Percentiles rank a stretch among this genome's conserved stretches.
Conservation (phyloP, 92 coral and sea anemone species). For the Desmophyllum pertusum region DNA sequence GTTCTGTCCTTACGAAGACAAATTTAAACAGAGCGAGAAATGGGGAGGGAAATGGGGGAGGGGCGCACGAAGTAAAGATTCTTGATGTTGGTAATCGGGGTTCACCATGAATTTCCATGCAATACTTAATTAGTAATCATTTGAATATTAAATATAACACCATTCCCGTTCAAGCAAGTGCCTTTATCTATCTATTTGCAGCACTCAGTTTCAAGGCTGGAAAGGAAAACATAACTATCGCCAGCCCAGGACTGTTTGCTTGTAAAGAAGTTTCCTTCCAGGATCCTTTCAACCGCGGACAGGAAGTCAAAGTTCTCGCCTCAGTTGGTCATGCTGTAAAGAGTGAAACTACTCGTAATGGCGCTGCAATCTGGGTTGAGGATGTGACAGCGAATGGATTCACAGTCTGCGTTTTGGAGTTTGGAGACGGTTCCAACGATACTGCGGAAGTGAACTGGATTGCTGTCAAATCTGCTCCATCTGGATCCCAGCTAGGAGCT, state of each 20-base stretch:
- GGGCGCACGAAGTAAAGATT: no score
- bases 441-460: constrained; percentile 7
- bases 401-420: constrained; percentile 16
- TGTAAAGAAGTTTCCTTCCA: constrained; percentile 5
- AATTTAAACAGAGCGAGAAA: no score
- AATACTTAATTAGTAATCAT: no score
- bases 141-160: no score
- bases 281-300: background rate
- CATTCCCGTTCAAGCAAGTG: no score
- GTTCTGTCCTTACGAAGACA: no score
- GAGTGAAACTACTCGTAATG: constrained; percentile 13
- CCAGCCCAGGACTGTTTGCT: constrained; percentile 15
- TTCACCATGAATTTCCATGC: no score
- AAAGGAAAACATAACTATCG: background rate
- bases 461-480: background rate
- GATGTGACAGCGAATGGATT: background rate
- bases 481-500: background rate
- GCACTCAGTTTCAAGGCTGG: background rate
- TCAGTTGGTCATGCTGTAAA: constrained; percentile 3
- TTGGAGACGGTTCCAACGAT: background rate
- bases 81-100: no score
- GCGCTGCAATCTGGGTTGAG: constrained; percentile 42
- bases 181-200: background rate
- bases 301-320: constrained; percentile 16
- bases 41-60: no score